Percentiles rank a stretch among this genome's conserved stretches.
Conservation (phyloP, 2,888 invertebrate genomes). For the Drosophila paracracens region DNA sequence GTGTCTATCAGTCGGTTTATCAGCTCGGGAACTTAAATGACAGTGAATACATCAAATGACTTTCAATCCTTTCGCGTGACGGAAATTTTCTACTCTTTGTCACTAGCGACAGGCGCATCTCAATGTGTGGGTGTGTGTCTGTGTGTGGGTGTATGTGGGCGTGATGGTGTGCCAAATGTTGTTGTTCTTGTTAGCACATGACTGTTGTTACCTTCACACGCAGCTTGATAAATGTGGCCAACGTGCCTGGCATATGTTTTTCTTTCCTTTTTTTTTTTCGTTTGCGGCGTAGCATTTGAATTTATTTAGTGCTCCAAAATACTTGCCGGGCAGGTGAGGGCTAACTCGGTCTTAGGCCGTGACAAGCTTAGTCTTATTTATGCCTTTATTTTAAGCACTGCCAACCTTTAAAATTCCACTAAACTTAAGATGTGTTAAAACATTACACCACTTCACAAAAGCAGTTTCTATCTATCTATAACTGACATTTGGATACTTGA, state of each 20-base stretch:
- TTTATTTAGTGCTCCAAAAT: slow-evolving; percentile 42
- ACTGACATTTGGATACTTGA: background rate
- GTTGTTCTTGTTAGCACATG: slow-evolving; percentile 63
- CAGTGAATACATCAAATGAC: slow-evolving; percentile 77
- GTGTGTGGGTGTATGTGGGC: slow-evolving; percentile 24
- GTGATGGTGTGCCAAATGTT: slow-evolving; percentile 44
- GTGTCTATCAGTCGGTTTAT: slow-evolving; percentile 69
- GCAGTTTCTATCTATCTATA: background rate
- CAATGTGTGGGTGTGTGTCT: slow-evolving; percentile 11
- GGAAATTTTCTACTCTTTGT: slow-evolving; percentile 78
- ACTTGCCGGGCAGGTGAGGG: slow-evolving; percentile 7
- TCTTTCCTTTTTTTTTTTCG: slow-evolving; percentile 9
- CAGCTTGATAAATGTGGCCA: slow-evolving; percentile 68
- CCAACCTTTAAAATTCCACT: slow-evolving; percentile 24
- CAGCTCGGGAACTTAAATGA: slow-evolving; percentile 73
- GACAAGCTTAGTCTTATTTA: slow-evolving; percentile 23
- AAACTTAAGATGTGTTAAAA: slow-evolving; percentile 1
- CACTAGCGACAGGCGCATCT: slow-evolving; percentile 59
- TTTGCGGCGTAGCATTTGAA: slow-evolving; percentile 20
- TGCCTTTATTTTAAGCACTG: slow-evolving; percentile 12
- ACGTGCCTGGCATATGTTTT: slow-evolving; percentile 67
- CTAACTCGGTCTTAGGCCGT: slow-evolving; percentile 17
- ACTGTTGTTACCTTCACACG: slow-evolving; percentile 29
- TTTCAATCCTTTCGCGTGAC: slow-evolving; percentile 80
- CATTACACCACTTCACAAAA: background rate